Evolutionary conservation across 2,113 vertebrate genomes (phyloP), one percentile per base, ranked within the genome.

Genomic region (Euleptes europaea): DNA sequence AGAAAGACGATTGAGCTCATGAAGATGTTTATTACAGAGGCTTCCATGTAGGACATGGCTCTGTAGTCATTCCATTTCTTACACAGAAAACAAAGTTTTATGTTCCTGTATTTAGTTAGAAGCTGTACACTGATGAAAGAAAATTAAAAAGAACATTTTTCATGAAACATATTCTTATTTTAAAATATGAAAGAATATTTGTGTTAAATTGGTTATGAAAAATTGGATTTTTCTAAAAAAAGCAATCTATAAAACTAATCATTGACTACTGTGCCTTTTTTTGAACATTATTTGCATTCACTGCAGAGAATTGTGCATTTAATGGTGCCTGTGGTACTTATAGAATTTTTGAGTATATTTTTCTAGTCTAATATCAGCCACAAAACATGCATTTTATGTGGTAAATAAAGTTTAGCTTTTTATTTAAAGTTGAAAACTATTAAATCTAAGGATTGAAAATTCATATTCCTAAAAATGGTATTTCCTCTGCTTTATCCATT

Each of bases 1-100:
- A 0, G 98, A 99, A 82, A 96, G 97, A 86, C 97, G 97, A 86
- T 94, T 94, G 0, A 93, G 96, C 86, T 97, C 96, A 84, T 99
- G 97, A 15, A 75, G 88, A 91, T 66, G 35, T 57, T 0, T 2
- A 35, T n/a, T 87, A 76, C 12, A 89, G 33, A 15, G n/a, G 14
- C 47, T 47, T 80, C 80, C 74, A 84, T 85, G 38, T 86, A 93
- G 80, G 63, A 88, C 11, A 44, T 51, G 77, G 73, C 82, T 91
- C 21, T 11, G 47, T 87, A 83, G 42, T 90, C 10, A 0, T 89
- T 89, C 49, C 82, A 86, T 91, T 90, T 84, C 88, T 89, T 92
- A 89, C 87, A 84, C 83, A 89, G 47, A 88, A 1, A 3, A 60
- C 86, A 86, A 90, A 85, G 72, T 57, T 81, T 67, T 88, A 85